Base-by-base conservation (phyloP, 1,140 invertebrate genomes). In the Oryzaephilus surinamensis region DNA sequence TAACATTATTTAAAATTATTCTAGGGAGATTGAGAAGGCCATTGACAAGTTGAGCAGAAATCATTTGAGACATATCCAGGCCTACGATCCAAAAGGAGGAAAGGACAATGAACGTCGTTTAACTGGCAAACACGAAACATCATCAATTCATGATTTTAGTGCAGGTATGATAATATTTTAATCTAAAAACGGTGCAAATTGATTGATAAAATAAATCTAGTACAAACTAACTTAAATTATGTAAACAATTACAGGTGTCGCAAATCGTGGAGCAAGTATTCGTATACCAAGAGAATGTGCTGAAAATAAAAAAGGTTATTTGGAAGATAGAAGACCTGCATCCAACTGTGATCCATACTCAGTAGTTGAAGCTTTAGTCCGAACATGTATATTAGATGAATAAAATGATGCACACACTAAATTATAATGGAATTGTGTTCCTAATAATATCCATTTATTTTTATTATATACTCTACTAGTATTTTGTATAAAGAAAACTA, bases 261-360 rank as follows among this genome's bases (percentile, higher is more conserved):
- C 85, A 2, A 86, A 84, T 52, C 76, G 85, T 37, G 79, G 75
- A 11, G 77, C 75, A 55, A 85, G 81, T 58, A 81, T 90, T 51
- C 73, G 87, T 32, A 89, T 91, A 58, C 85, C 88, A 8, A 73
- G 85, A 5, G 69, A 70, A 1, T 83, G 87, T 10, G 86, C 86
- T 2, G 87, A 91, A 50, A 83, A 89, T 1, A 82, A 85, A 51
- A 81, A 82, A 56, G 93, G 92, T 2, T 97, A 96, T 58, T 65
- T 97, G 39, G 93, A 97, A 62, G 93, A 97, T 63, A 71, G 93
- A 41, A 72, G 93, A 56, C 93, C 93, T 7, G 77, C 91, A 3
- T 92, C 90, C 43, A 97, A 97, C 65, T 85, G 82, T 61, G 85
- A 90, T 67, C 86, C 85, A 0, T 90, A 90, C 60, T 60, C 65